Percentiles rank a stretch among this genome's conserved stretches.
Evolutionary conservation across 2,113 vertebrate genomes (phyloP).

Genomic region (Erythrocercus mccallii): DNA sequence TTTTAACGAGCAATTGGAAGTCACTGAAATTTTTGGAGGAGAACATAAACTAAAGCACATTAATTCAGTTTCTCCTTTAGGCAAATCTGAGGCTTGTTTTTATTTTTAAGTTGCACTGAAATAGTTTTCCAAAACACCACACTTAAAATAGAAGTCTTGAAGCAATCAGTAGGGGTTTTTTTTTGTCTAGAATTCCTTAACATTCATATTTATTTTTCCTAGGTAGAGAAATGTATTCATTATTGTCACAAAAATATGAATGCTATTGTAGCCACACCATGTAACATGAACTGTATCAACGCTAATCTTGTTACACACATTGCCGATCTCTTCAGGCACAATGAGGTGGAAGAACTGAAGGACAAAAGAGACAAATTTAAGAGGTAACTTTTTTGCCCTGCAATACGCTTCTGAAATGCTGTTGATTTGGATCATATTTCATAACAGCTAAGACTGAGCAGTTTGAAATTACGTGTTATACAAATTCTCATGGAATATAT

Average conservation of each 20-base stretch:
- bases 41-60: neutral
- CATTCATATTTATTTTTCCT: neutral
- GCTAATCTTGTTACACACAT: constrained; percentile 88
- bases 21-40: neutral
- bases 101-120: neutral
- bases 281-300: constrained; percentile 99
- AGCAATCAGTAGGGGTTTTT: neutral
- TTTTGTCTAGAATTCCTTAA: neutral
- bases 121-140: neutral
- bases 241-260: constrained; percentile 97
- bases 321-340: constrained; percentile 90
- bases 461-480: neutral
- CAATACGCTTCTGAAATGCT: neutral
- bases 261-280: constrained; percentile 90
- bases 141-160: neutral
- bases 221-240: constrained; percentile 94
- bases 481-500: neutral
- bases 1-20: neutral
- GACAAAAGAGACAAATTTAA: constrained; percentile 99
- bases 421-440: neutral
- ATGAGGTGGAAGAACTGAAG: constrained; percentile 90
- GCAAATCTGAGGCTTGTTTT: neutral
- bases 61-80: neutral
- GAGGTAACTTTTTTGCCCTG: constrained; percentile 75
- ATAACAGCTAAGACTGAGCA: neutral